phyloP scores from a whole-genome alignment of 2,113 vertebrate genomes.

The Dipodomys spectabilis region DNA sequence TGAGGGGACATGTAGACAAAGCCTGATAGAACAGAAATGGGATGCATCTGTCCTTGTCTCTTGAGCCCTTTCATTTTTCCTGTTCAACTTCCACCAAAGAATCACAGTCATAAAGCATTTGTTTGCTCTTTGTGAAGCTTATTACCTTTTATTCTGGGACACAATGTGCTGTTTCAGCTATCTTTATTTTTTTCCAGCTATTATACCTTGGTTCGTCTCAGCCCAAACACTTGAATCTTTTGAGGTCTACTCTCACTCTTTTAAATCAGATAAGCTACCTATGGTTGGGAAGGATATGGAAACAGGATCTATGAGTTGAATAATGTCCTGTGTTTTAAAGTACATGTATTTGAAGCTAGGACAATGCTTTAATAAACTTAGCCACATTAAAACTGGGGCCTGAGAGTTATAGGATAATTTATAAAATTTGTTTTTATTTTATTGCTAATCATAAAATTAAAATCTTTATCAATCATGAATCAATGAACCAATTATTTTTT shows the following conservation, averaged over 20 bases:
- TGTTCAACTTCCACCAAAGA: too few relatives aligned
- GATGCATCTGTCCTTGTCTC: neutral
- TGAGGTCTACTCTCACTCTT: neutral
- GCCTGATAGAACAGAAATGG: neutral
- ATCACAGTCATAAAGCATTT: neutral
- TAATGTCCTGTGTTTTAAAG: neutral
- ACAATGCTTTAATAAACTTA: neutral
- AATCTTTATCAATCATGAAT: neutral
- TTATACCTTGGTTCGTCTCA: neutral
- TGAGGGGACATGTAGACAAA: neutral
- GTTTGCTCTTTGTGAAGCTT: neutral
- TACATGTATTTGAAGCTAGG: neutral
- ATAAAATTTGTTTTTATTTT: constrained; percentile 31
- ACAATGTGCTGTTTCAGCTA: neutral
- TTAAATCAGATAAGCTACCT: constrained; percentile 20
- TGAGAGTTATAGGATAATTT: neutral
- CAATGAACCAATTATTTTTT: neutral
- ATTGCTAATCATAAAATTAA: neutral
- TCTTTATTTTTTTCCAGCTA: neutral
- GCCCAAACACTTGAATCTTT: neutral
- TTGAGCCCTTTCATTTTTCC: neutral
- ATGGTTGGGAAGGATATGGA: neutral
- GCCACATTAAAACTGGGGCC: neutral
- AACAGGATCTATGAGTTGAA: neutral
- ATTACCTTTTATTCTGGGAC: neutral